Base-by-base conservation (phyloP, 23 tunicate species). In the Diplosoma virens region DNA sequence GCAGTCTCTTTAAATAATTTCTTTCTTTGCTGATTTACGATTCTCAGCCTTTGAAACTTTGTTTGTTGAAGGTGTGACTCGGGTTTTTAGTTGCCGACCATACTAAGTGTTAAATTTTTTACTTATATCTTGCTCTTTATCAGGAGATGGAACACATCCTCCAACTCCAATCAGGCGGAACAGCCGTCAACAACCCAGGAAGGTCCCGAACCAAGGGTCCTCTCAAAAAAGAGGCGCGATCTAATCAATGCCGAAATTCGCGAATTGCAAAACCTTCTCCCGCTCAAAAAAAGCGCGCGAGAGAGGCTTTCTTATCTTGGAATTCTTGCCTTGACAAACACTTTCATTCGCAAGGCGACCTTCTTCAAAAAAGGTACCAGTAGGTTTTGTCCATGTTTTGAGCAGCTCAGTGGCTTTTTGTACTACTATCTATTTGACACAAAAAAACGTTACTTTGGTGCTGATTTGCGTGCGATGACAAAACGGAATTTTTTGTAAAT, bases 341-440 rank as follows among this genome's bases (percentile, higher is more conserved):
- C 97, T 14, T 92, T 81, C 92, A 92, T 92, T 50, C 73, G 97
- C n/a, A 92, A 92, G 41, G 97, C 97, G 9, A 92, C 97, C 2
- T 92, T 92, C 70, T 92, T 92, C 84, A 92, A 92, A 81, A 85
- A 85, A 83, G 97, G 97, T 83, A 76, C 0, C n/a, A n/a, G n/a
- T n/a, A n/a, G n/a, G n/a, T n/a, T n/a, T n/a, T n/a, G n/a, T n/a
- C n/a, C n/a, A n/a, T n/a, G n/a, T n/a, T n/a, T n/a, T n/a, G n/a
- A n/a, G n/a, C n/a, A n/a, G n/a, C n/a, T n/a, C n/a, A n/a, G n/a
- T n/a, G n/a, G n/a, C n/a, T n/a, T n/a, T n/a, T n/a, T n/a, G n/a
- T n/a, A n/a, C n/a, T n/a, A n/a, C n/a, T n/a, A n/a, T n/a, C n/a
- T n/a, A n/a, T n/a, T n/a, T n/a, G n/a, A n/a, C n/a, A n/a, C n/a